Percentiles rank a stretch among this genome's conserved stretches.
Conservation (phyloP, 2,888 invertebrate species). For the Drosophila meridiana region DNA sequence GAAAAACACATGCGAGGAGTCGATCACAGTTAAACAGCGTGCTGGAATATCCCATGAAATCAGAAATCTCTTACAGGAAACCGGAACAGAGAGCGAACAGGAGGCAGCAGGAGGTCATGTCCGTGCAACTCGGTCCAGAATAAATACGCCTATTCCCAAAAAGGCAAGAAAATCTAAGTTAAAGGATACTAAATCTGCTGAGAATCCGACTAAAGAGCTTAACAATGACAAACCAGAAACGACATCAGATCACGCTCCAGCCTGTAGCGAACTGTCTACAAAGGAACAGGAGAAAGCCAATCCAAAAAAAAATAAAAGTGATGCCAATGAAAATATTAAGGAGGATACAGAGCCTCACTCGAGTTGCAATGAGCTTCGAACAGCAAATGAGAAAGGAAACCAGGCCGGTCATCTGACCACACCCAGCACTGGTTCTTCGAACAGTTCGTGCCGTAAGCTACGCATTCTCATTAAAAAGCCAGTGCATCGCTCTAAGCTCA, state of each 20-base stretch:
- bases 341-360: not conserved
- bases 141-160: not conserved
- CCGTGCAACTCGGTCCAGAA: slow-evolving; percentile 6
- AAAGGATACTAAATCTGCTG: not conserved
- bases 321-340: not conserved
- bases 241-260: not conserved
- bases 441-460: slow-evolving; percentile 9
- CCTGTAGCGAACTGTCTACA: not conserved
- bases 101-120: not conserved
- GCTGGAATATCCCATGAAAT: not conserved
- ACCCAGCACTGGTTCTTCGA: slow-evolving; percentile 8
- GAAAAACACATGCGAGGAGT: not conserved
- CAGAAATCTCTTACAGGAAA: not conserved
- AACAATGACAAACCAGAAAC: not conserved
- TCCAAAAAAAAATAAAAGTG: not conserved
- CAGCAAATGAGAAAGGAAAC: not conserved
- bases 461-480: slow-evolving; percentile 23
- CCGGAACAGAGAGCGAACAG: not conserved
- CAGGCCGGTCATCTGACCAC: not conserved
- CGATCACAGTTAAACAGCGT: not conserved
- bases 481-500: not conserved
- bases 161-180: not conserved
- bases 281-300: not conserved
- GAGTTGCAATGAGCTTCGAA: not conserved
- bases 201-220: not conserved